These are phyloP conservation scores for Magallana angulata DNA, from an alignment of 1,140 invertebrate species.

Conservation along the genomic window DNA sequence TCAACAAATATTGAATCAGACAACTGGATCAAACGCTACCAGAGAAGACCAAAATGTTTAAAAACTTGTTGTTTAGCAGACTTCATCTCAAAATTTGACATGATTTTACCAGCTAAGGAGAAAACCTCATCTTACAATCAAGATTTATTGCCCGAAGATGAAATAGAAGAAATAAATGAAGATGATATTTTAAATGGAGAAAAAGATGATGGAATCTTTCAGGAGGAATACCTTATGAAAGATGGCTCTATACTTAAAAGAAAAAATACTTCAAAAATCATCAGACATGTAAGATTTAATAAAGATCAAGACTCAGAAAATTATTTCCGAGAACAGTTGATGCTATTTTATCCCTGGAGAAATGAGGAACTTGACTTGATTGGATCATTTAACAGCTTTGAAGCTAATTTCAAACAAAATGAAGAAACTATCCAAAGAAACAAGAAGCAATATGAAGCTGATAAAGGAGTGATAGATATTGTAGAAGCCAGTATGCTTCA, in stretches of 20 bases:
- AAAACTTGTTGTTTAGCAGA: slow-evolving; percentile 53
- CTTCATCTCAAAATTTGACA: slow-evolving; percentile 41
- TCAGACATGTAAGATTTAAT: slow-evolving; percentile 53
- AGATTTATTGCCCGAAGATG: neutral
- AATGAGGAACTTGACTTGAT: slow-evolving; percentile 50
- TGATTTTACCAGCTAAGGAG: neutral
- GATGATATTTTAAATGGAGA: slow-evolving; percentile 47
- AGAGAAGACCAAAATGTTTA: slow-evolving; percentile 40
- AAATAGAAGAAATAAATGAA: neutral
- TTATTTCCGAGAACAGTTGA: slow-evolving; percentile 51
- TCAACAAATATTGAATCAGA: slow-evolving; percentile 50
- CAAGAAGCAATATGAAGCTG: slow-evolving; percentile 19
- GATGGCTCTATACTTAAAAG: slow-evolving; percentile 49
- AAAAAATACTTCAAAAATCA: slow-evolving; percentile 44
- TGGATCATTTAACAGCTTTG: slow-evolving; percentile 20
- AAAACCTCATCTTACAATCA: slow-evolving; percentile 35
- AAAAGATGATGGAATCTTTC: neutral
- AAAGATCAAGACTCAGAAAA: slow-evolving; percentile 53
- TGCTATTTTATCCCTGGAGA: slow-evolving; percentile 57
- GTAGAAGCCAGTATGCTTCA: neutral
- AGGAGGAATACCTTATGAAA: slow-evolving; percentile 31
- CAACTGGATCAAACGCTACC: slow-evolving; percentile 46
- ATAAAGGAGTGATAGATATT: neutral
- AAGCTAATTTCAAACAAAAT: neutral
- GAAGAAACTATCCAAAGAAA: neutral